Evolutionary conservation across 2,113 vertebrate species (phyloP).

Genomic region (Ciconia stormi): DNA sequence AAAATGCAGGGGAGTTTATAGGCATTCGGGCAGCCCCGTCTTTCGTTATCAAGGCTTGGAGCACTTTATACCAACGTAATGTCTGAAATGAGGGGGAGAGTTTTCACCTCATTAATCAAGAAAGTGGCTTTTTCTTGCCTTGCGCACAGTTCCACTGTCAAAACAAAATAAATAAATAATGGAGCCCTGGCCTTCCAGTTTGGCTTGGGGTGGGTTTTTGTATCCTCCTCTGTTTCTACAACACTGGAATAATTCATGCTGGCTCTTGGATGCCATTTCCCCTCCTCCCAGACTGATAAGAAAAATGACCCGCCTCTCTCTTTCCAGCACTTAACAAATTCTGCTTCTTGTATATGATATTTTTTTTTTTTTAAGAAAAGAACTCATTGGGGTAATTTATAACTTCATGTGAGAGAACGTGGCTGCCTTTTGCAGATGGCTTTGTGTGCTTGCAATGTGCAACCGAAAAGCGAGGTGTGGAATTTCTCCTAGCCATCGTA

Average conservation of each 20-base stretch:
- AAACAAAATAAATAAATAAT: neutral
- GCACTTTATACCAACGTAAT: neutral
- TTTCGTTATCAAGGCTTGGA: neutral
- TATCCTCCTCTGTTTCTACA: neutral
- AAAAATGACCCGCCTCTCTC: neutral
- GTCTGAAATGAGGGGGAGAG: neutral
- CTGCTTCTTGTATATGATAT: neutral
- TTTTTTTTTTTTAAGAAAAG: neutral
- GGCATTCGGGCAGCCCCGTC: neutral
- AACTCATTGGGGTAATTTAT: neutral
- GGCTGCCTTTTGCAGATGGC: neutral
- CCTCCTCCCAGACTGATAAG: neutral
- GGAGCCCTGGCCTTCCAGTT: neutral
- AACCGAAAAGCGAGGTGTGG: neutral
- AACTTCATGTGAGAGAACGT: neutral
- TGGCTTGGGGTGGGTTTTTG: neutral
- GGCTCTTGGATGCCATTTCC: neutral
- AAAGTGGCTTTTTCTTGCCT: neutral
- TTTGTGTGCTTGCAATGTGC: neutral
- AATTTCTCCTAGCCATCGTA: neutral
- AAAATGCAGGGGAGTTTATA: neutral
- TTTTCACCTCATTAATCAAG: conserved; percentile 2
- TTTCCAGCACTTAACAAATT: conserved; percentile 14
- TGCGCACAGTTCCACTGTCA: neutral
- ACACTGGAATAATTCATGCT: neutral